These are phyloP conservation scores for Cephalopterus ornatus DNA, from an alignment of 2,113 vertebrate species.

Conservation along the genomic window DNA sequence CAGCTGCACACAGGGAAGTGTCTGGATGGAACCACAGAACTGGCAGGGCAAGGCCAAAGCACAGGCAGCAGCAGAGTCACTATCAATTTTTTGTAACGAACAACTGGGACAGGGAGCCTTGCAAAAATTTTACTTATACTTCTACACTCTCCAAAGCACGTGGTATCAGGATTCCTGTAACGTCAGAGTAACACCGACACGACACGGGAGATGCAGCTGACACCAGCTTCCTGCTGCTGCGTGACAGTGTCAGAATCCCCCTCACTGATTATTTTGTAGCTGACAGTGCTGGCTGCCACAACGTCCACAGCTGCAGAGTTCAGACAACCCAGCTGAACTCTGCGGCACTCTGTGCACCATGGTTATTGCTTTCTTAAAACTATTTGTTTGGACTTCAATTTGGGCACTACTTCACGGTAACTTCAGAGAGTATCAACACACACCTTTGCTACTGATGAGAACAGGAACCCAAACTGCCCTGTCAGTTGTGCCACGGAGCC, in stretches of 20 bases:
- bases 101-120: not conserved
- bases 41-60: not conserved
- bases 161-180: not conserved
- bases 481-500: fast-evolving
- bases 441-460: not conserved
- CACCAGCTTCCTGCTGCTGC: not conserved
- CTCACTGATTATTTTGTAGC: not conserved
- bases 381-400: not conserved
- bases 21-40: not conserved
- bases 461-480: not conserved
- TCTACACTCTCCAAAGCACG: not conserved
- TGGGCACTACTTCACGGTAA: no score
- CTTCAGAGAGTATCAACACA: not conserved
- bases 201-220: not conserved
- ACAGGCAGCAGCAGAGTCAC: not conserved
- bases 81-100: not conserved
- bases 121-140: fast-evolving
- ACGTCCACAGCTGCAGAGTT: not conserved
- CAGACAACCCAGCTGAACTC: not conserved
- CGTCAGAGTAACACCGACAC: not conserved
- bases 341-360: fast-evolving
- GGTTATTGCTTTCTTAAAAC: not conserved
- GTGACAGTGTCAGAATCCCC: not conserved
- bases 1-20: not conserved
- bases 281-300: not conserved